phyloP scores from a whole-genome alignment of 2,888 invertebrate species.

The Ochropleura plecta region DNA sequence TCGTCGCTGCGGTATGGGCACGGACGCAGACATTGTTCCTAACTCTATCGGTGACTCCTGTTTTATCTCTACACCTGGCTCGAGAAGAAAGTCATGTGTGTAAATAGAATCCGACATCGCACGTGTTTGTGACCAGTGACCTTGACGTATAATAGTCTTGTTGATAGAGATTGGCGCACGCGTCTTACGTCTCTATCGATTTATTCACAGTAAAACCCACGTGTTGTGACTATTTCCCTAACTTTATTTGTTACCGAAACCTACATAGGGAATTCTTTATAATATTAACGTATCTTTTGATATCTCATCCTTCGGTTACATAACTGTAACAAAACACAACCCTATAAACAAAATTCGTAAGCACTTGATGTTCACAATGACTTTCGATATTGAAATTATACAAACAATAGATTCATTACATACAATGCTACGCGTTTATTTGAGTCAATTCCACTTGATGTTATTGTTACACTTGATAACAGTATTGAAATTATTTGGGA shows the following conservation, averaged over 20 bases:
- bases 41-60: slow-evolving; percentile 90
- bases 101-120: slow-evolving; percentile 92
- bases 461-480: slow-evolving; percentile 30
- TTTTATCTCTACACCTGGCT: slow-evolving; percentile 91
- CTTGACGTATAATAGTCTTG: slow-evolving; percentile 88
- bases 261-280: slow-evolving; percentile 27
- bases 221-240: slow-evolving; percentile 77
- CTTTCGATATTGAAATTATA: slow-evolving; percentile 83
- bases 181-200: slow-evolving; percentile 88
- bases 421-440: slow-evolving; percentile 36
- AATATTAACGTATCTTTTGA: slow-evolving; percentile 39
- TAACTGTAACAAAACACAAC: slow-evolving; percentile 82
- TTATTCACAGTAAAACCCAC: slow-evolving; percentile 85
- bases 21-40: slow-evolving; percentile 90
- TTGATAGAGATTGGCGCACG: slow-evolving; percentile 89
- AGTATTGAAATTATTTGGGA: slow-evolving; percentile 35
- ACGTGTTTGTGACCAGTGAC: slow-evolving; percentile 88
- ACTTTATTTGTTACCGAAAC: slow-evolving; percentile 78
- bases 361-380: slow-evolving; percentile 87
- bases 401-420: slow-evolving; percentile 66
- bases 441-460: slow-evolving; percentile 36
- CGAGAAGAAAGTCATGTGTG: slow-evolving; percentile 92
- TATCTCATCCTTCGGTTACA: slow-evolving; percentile 82
- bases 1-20: slow-evolving; percentile 92
- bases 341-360: slow-evolving; percentile 75